Base-by-base conservation (phyloP, 2,113 vertebrate genomes). In the Xenus cinereus region DNA sequence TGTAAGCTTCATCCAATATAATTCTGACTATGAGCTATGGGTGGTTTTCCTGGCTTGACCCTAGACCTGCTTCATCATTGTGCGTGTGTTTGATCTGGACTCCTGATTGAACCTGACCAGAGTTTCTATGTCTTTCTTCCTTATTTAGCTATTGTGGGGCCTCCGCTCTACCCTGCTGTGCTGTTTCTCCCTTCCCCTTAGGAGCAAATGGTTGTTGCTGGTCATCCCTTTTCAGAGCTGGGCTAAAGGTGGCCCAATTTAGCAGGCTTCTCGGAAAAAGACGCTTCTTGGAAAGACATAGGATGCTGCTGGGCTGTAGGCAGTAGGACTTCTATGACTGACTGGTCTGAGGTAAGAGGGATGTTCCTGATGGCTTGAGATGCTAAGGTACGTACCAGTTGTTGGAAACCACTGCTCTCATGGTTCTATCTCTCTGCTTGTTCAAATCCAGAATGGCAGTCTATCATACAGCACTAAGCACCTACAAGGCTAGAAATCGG, bases 1-100 rank as follows among this genome's bases (percentile, higher is more conserved):
- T 41, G 4, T 60, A 71, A 3, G 4, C 4, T n/a, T 64, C 13
- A 24, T 18, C 16, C 2, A 56, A 5, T 0, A 0, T 39, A n/a
- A 30, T 67, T 89, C 9, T 81, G 7, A 22, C 12, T 51, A 3
- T 33, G 14, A 62, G 3, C 2, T 50, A 7, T 20, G 3, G 2
- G 3, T 7, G 28, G 1, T 8, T 84, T 95, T 72, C 14, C 15
- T 78, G 24, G 10, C 12, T 63, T 84, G 15, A 50, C 8, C 4
- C 4, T 67, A 54, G 22, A 33, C 4, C 3, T 64, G 11, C 5
- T 45, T 66, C 7, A 16, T 72, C 1, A 17, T 10, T 1, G 4
- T 33, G 5, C 62, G 7, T 8, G 4, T 14, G 1, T 45, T 78
- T 76, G 20, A 21, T 6, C 14, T 71, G 14, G 12, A 8, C 21